Conservation (phyloP, 2,888 invertebrate species). For the Parochlus steinenii region DNA sequence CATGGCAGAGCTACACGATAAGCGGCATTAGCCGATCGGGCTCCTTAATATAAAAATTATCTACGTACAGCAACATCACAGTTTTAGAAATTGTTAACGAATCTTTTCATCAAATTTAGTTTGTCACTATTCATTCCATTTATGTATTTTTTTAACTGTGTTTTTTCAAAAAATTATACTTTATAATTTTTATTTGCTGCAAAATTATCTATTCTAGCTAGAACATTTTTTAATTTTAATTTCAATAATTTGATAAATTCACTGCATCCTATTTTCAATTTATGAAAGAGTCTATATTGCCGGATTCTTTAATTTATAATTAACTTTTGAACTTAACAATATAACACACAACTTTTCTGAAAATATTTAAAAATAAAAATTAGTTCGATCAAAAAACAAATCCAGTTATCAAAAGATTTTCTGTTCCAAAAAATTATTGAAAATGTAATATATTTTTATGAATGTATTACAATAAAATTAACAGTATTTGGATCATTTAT, state of each 20-base stretch:
- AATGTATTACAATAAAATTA: no score
- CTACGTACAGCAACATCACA: slow-evolving; percentile 13
- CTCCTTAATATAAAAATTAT: slow-evolving; percentile 10
- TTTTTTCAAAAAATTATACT: slow-evolving; percentile 10
- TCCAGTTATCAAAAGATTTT: no score
- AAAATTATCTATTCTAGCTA: neutral
- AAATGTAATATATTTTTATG: no score
- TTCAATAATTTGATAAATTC: slow-evolving; percentile 2
- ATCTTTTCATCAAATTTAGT: slow-evolving; percentile 11
- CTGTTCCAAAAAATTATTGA: no score
- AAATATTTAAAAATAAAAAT: no score
- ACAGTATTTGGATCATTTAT: no score
- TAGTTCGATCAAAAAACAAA: no score
- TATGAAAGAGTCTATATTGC: slow-evolving; percentile 1
- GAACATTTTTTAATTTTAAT: slow-evolving; percentile 9
- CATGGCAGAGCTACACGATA: slow-evolving; percentile 13
- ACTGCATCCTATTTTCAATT: slow-evolving; percentile 9
- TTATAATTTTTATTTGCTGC: neutral
- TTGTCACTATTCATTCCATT: slow-evolving; percentile 11
- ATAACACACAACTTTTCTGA: no score
- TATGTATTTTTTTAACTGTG: slow-evolving; percentile 11
- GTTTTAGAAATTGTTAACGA: no score
- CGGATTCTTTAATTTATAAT: neutral
- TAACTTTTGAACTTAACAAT: no score
- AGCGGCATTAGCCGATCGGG: slow-evolving; percentile 13